phyloP scores from a whole-genome alignment of 1,140 invertebrate species.

The Diachasma alloeum region DNA sequence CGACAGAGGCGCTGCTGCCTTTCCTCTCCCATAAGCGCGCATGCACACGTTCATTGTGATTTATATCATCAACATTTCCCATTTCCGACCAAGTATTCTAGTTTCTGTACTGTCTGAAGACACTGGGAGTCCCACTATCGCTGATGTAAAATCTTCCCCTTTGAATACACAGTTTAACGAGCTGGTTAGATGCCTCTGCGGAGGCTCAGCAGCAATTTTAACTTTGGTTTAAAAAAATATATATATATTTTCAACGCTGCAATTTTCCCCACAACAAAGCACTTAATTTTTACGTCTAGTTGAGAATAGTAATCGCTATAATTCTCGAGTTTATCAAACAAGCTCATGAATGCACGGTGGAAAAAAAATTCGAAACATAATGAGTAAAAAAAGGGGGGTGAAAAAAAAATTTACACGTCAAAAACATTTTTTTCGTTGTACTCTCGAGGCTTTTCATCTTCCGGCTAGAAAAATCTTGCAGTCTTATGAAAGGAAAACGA shows the following conservation, averaged over 20 bases:
- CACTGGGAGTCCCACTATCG: not conserved
- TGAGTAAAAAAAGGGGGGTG: not conserved
- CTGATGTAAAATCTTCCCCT: not conserved
- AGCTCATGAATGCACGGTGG: not conserved
- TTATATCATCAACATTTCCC: conserved; percentile 10
- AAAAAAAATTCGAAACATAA: not conserved
- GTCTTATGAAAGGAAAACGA: conserved; percentile 5
- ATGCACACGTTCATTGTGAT: not conserved
- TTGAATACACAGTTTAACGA: not conserved
- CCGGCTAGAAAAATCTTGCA: conserved; percentile 2
- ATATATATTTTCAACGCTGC: not conserved
- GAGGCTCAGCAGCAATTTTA: not conserved
- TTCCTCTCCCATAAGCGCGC: not conserved
- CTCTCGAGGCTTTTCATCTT: not conserved
- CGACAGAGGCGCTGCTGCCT: not conserved
- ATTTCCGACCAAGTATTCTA: not conserved
- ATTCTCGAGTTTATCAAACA: not conserved
- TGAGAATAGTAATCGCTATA: not conserved
- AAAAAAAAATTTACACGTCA: not conserved
- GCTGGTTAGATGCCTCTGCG: not conserved
- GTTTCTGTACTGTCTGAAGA: not conserved
- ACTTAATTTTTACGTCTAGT: not conserved
- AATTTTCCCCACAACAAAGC: not conserved
- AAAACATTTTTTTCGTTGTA: not conserved
- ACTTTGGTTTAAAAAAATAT: not conserved